Conservation (phyloP, 2,888 invertebrate species). For the Eupithecia pulchellata region DNA sequence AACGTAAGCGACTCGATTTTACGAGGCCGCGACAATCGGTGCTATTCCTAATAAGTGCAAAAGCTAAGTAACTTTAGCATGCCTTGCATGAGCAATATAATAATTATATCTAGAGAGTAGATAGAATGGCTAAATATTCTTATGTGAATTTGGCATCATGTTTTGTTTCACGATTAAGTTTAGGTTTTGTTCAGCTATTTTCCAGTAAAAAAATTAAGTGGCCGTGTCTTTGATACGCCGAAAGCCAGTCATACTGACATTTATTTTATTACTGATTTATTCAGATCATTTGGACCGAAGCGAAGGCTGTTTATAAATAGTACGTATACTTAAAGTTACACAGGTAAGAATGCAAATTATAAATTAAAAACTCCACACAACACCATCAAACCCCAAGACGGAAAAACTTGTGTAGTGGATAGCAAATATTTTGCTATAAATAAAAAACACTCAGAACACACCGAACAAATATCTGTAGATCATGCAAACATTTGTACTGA, state of each 20-base stretch:
- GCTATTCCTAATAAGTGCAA: no score
- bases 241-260: neutral
- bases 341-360: neutral
- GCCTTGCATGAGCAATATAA: neutral
- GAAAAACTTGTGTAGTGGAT: neutral
- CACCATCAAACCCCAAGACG: neutral
- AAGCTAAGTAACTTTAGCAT: neutral
- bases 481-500: neutral
- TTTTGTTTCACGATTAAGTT: neutral
- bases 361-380: neutral
- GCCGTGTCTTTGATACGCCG: neutral
- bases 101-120: neutral
- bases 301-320: slow-evolving; percentile 8
- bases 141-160: neutral
- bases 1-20: no score
- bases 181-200: neutral
- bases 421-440: neutral
- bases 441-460: neutral
- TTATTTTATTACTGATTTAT: slow-evolving; percentile 12
- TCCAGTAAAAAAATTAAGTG: neutral
- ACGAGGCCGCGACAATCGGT: no score
- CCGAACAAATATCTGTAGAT: no score
- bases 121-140: neutral
- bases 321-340: neutral
- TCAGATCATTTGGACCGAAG: slow-evolving; percentile 5